A percentile compares a stretch with the other conserved stretches of the same genome.
Evolutionary conservation across 35 echinoderm and acorn worm genomes (phyloP).

Genomic region (Heliocidaris erythrogramma): DNA sequence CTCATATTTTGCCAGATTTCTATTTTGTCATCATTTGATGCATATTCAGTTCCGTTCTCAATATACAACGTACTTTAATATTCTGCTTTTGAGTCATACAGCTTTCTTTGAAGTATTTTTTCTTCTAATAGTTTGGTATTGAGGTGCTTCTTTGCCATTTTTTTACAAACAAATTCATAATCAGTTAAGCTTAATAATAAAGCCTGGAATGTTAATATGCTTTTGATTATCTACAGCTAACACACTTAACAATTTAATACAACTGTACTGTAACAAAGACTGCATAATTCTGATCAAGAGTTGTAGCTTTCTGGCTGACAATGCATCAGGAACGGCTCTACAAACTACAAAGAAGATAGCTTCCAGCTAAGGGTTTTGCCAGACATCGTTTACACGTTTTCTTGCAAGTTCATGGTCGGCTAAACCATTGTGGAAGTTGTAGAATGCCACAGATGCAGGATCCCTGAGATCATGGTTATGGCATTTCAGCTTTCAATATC

Average conservation of each 20-base stretch:
- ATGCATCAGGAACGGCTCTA: background rate
- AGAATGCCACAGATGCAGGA: conserved; percentile 7
- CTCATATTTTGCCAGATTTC: background rate
- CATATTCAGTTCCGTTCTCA: background rate
- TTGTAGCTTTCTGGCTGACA: background rate
- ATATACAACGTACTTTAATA: background rate
- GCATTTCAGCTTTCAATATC: background rate
- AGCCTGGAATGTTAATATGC: conserved; percentile 16
- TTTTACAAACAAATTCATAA: background rate
- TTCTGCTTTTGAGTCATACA: background rate
- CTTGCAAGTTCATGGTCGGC: background rate
- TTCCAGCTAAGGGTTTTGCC: background rate
- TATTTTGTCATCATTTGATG: background rate
- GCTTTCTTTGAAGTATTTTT: background rate
- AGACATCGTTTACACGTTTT: background rate
- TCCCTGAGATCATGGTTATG: background rate
- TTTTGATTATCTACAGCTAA: conserved; percentile 1
- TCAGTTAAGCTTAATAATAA: background rate
- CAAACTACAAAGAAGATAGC: background rate
- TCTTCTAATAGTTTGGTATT: background rate
- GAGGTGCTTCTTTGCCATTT: conserved; percentile 10
- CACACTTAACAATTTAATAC: conserved; percentile 9
- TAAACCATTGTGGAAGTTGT: background rate
- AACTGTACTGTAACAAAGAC: background rate
- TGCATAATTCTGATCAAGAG: conserved; percentile 10